A percentile compares a stretch with the other conserved stretches of the same genome.
These are phyloP conservation scores for Agrochola lota DNA, from an alignment of 2,888 invertebrate genomes.

Conservation along the genomic window DNA sequence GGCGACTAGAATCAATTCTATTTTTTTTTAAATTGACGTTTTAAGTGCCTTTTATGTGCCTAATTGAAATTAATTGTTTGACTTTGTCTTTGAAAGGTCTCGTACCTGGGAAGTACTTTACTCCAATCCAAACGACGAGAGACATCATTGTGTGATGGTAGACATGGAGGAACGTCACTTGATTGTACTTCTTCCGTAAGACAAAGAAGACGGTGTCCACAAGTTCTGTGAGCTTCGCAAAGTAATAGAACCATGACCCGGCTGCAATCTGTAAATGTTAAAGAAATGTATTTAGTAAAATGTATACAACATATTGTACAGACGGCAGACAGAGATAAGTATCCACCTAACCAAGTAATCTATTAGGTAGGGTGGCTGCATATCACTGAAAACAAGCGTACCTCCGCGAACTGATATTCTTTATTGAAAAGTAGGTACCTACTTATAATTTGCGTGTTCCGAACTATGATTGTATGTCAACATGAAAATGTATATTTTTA, in stretches of 20 bases:
- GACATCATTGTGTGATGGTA: slow-evolving; percentile 82
- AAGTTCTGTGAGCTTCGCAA: slow-evolving; percentile 93
- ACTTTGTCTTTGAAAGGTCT: too few relatives aligned
- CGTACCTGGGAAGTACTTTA: slow-evolving; percentile 65
- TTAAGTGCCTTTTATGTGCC: too few relatives aligned
- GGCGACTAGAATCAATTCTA: too few relatives aligned
- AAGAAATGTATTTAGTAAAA: background rate
- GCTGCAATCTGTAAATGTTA: slow-evolving; percentile 50
- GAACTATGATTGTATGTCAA: background rate
- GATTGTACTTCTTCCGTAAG: slow-evolving; percentile 92
- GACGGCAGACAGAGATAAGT: background rate
- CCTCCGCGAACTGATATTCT: background rate
- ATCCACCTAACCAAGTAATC: background rate
- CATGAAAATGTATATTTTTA: background rate
- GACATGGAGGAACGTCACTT: slow-evolving; percentile 95
- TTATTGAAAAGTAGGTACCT: background rate
- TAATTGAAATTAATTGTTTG: too few relatives aligned
- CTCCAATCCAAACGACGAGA: slow-evolving; percentile 46
- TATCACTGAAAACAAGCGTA: background rate
- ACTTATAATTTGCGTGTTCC: too few relatives aligned
- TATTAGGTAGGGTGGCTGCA: background rate
- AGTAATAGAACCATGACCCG: slow-evolving; percentile 86
- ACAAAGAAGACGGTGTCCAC: slow-evolving; percentile 95
- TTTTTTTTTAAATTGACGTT: too few relatives aligned
- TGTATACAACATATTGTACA: background rate